A percentile compares a stretch with the other conserved stretches of the same genome.
These are phyloP conservation scores for Apis mellifera DNA, from an alignment of 1,140 invertebrate species.

Conservation along the genomic window DNA sequence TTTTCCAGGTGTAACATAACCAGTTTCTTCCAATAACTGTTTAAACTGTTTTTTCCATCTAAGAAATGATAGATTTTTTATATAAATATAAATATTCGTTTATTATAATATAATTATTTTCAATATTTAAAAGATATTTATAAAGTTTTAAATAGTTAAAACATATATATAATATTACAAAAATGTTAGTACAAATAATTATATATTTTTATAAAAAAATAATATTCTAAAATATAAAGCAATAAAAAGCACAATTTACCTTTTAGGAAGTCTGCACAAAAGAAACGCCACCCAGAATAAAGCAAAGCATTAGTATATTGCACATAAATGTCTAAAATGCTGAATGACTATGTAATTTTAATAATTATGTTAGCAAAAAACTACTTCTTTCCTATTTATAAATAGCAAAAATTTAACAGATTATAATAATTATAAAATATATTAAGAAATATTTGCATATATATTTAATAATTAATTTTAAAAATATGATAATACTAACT, in stretches of 20 bases:
- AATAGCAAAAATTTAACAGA: background rate
- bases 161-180: constrained; percentile 22
- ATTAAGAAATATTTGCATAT: constrained; percentile 1
- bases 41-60: constrained; percentile 97
- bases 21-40: constrained; percentile 95
- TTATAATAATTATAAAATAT: background rate
- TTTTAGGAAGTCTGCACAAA: constrained; percentile 81
- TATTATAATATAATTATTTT: background rate
- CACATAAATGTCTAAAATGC: constrained; percentile 53
- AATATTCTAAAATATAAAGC: constrained; percentile 25
- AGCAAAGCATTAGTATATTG: constrained; percentile 78
- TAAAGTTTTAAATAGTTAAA: background rate
- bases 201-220: background rate
- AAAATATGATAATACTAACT: constrained; percentile 84
- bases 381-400: constrained; percentile 14
- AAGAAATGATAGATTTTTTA: constrained; percentile 26
- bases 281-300: constrained; percentile 80
- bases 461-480: background rate
- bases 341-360: constrained; percentile 20
- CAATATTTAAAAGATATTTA: background rate
- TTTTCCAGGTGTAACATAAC: constrained; percentile 96
- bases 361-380: constrained; percentile 27
- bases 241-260: constrained; percentile 71
- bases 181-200: constrained; percentile 43
- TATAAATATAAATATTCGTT: background rate